These are phyloP conservation scores for Mayetiola destructor DNA, from an alignment of 2,888 invertebrate genomes.

Conservation along the genomic window DNA sequence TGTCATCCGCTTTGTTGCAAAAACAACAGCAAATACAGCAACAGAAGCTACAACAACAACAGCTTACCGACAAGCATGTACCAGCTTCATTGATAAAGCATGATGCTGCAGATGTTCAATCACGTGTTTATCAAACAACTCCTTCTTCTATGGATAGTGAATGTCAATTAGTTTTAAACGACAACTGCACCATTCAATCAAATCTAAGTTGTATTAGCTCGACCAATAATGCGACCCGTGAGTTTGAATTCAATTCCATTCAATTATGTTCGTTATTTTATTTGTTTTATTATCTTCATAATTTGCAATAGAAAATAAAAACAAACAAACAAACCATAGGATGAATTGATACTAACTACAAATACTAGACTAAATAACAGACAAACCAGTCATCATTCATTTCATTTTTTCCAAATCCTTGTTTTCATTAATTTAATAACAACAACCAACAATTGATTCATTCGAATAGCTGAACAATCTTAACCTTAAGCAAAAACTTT, in stretches of 20 bases:
- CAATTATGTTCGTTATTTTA: too few species aligned
- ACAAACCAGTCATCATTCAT: not conserved
- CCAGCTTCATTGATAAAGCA: constrained; percentile 13
- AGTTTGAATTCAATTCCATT: constrained; percentile 3
- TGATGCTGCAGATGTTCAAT: constrained; percentile 13
- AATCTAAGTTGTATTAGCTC: constrained; percentile 2
- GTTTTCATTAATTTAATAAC: too few species aligned
- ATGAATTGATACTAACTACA: too few species aligned
- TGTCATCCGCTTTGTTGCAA: constrained; percentile 41
- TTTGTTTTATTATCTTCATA: too few species aligned
- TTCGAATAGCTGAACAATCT: too few species aligned
- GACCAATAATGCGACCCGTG: constrained; percentile 4
- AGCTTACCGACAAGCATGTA: constrained; percentile 16
- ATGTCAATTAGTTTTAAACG: constrained; percentile 6
- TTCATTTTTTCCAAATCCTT: too few species aligned
- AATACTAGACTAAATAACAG: not conserved
- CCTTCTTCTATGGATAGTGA: constrained; percentile 5
- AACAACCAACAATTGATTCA: too few species aligned
- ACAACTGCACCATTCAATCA: constrained; percentile 9
- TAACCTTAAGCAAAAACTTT: too few species aligned
- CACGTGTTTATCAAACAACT: constrained; percentile 1
- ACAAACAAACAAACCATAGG: not conserved
- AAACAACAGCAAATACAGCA: constrained; percentile 26
- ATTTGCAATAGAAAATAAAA: not conserved
- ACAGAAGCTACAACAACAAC: constrained; percentile 26